phyloP scores from a whole-genome alignment of 53 echinoderm and acorn worm species.

The Arbacia lixula region DNA sequence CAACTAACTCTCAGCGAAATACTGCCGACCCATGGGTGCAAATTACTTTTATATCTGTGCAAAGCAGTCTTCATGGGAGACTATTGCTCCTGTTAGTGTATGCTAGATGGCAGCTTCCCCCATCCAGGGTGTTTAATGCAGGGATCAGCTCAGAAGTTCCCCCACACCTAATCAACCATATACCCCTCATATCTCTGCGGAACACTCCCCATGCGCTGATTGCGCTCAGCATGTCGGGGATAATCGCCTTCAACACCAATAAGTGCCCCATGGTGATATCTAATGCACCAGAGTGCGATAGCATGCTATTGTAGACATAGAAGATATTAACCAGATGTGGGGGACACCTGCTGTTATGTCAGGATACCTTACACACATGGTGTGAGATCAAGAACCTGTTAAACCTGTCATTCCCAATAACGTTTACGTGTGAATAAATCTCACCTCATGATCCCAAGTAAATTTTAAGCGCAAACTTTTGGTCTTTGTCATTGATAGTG shows the following conservation, averaged over 20 bases:
- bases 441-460: no score
- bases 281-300: no score
- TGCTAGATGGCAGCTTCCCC: not conserved
- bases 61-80: conserved; percentile 17
- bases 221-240: not conserved
- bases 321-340: no score
- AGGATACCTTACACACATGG: no score
- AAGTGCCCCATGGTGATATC: no score
- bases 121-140: conserved; percentile 36
- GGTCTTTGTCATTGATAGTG: no score
- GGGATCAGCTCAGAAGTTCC: conserved; percentile 37
- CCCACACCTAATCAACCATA: not conserved
- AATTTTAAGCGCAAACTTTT: no score
- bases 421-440: no score
- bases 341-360: no score
- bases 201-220: not conserved
- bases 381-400: no score
- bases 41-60: conserved; percentile 18
- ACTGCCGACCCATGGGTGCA: not conserved
- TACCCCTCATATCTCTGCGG: conserved; percentile 9
- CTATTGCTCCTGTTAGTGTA: conserved; percentile 16
- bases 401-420: no score
- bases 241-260: conserved; percentile 25
- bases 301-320: no score
- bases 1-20: not conserved